Percentiles rank a stretch among this genome's conserved stretches.
These are phyloP conservation scores for Gonioctena quinquepunctata DNA, from an alignment of 1,140 invertebrate genomes.

Conservation along the genomic window DNA sequence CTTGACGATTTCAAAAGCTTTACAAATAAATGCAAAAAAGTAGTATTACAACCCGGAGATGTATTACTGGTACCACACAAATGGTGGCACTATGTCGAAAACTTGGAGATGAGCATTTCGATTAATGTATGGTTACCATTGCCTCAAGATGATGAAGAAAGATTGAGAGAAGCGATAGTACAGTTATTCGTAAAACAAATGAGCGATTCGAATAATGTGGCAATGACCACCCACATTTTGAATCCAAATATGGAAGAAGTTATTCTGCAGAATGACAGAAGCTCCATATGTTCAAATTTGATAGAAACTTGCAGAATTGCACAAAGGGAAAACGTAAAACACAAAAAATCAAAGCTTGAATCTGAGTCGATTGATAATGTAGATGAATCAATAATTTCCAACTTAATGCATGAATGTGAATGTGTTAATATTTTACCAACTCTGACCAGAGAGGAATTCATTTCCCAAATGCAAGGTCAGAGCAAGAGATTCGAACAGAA, in stretches of 20 bases:
- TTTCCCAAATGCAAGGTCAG: conserved; percentile 28
- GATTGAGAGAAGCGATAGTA: conserved; percentile 45
- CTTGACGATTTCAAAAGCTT: conserved; percentile 40
- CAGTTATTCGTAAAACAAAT: conserved; percentile 43
- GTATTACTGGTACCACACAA: conserved; percentile 84
- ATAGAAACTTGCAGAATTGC: not conserved
- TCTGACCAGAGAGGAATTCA: conserved; percentile 24
- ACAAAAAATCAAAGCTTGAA: not conserved
- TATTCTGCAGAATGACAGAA: not conserved
- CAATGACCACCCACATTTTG: conserved; percentile 30
- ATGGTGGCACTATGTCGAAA: conserved; percentile 98
- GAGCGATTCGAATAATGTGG: conserved; percentile 22
- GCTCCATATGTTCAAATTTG: conserved; percentile 4
- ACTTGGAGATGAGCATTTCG: conserved; percentile 73
- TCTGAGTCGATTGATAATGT: not conserved
- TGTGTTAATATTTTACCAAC: conserved; percentile 3
- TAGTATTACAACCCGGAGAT: conserved; percentile 80
- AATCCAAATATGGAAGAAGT: conserved; percentile 41
- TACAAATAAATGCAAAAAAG: conserved; percentile 57
- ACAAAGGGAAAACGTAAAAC: not conserved
- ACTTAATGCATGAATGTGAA: not conserved
- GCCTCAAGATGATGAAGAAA: conserved; percentile 43
- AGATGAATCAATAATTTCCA: conserved; percentile 17
- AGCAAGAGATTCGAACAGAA: conserved; percentile 14
- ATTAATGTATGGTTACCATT: conserved; percentile 86